A percentile compares a stretch with the other conserved stretches of the same genome.
Evolutionary conservation across 2,797 vertebrate species (phyloP).

Genomic region (Acridotheres tristis): DNA sequence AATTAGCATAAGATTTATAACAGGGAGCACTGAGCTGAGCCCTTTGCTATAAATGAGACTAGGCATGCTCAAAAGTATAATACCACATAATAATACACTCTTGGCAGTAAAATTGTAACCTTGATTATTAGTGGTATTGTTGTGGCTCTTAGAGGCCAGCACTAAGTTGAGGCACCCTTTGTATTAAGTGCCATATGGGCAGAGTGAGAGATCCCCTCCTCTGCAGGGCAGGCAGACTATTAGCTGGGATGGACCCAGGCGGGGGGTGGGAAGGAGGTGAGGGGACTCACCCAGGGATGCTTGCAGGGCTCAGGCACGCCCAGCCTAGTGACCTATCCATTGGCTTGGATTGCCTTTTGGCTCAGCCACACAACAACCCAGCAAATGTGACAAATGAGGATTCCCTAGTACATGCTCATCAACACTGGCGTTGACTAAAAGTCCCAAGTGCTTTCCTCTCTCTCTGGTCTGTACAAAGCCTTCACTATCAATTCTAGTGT

Average conservation of each 20-base stretch:
- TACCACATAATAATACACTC: slow-evolving; percentile 57
- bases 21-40: slow-evolving; percentile 20
- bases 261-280: not conserved
- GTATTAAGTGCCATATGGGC: not conserved
- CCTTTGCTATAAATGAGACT: slow-evolving; percentile 44
- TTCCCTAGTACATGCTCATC: not conserved
- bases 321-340: not conserved
- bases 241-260: not conserved
- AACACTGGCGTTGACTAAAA: not conserved
- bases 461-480: not conserved
- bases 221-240: not conserved
- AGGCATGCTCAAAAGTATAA: slow-evolving; percentile 48
- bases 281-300: not conserved
- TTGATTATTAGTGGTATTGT: slow-evolving; percentile 46
- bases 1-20: slow-evolving; percentile 63
- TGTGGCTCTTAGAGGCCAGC: slow-evolving; percentile 16
- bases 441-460: not conserved
- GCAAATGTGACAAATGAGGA: not conserved
- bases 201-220: not conserved
- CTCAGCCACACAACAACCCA: not conserved
- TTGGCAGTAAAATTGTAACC: slow-evolving; percentile 53
- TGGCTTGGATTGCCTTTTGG: not conserved
- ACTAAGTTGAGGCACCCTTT: not conserved
- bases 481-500: not conserved
- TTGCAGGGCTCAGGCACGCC: not conserved